Conservation (phyloP, 2,888 invertebrate genomes). For the Drosophila infuscata region DNA sequence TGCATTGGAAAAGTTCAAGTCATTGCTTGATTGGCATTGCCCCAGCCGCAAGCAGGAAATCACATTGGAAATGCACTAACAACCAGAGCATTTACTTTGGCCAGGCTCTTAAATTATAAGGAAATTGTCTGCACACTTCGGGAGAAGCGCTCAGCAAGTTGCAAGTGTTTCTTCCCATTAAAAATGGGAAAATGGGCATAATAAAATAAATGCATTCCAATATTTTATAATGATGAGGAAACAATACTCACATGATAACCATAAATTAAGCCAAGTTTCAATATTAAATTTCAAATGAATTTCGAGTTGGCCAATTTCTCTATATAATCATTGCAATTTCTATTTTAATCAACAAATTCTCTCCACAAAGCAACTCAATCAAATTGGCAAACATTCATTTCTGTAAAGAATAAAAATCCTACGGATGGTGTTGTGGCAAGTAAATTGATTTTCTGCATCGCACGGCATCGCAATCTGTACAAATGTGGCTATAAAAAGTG, state of each 20-base stretch:
- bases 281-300: neutral
- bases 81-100: constrained; percentile 23
- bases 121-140: constrained; percentile 24
- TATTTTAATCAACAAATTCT: constrained; percentile 48
- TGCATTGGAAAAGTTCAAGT: constrained; percentile 60
- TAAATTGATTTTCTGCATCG: constrained; percentile 71
- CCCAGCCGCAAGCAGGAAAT: constrained; percentile 63
- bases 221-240: neutral
- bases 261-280: neutral
- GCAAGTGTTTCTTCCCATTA: neutral
- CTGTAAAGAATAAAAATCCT: constrained; percentile 6
- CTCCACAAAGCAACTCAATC: constrained; percentile 46
- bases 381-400: constrained; percentile 46
- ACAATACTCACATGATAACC: neutral
- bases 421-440: constrained; percentile 42
- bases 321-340: constrained; percentile 7
- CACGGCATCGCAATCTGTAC: constrained; percentile 49
- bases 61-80: constrained; percentile 45
- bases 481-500: constrained; percentile 74
- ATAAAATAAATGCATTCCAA: neutral
- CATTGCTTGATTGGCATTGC: constrained; percentile 68
- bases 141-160: neutral
- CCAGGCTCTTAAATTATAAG: constrained; percentile 20
- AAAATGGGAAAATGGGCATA: neutral
- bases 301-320: constrained; percentile 7